Base-by-base conservation (phyloP, 1,140 invertebrate genomes). In the Diploscapter pachys region DNA sequence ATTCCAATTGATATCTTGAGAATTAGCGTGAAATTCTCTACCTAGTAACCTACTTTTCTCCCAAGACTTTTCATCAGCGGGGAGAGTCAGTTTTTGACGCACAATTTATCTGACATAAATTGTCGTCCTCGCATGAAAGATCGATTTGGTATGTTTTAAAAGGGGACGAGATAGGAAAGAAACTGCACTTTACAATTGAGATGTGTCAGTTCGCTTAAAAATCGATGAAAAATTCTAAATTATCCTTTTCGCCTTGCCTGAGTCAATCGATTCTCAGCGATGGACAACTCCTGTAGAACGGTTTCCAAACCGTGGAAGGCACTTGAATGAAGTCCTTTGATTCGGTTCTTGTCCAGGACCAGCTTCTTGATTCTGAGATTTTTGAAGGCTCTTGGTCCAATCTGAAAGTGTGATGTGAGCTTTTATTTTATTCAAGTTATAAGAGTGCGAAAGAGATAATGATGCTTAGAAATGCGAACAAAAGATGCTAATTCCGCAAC, bases 331-430 rank as follows among this genome's bases (percentile, higher is more conserved):
- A 85, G 81, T 11, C 57, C 61, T 49, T 81, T 77, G 71, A 85
- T 86, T 49, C 79, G 66, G 71, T 85, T 85, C 72, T 86, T 86
- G 79, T 86, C 81, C 48, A 85, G 74, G 57, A 85, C 81, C 4
- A 85, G 80, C 64, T 85, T 85, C 72, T 85, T 85, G 65, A 85
- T 85, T 48, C 81, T 68, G 63, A 85, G 75, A 51, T 81, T 82
- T 65, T 75, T 79, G 79, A 85, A 85, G 5, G 83, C 83, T 48
- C 73, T 57, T 3, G 81, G 71, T 49, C 84, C 83, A 64, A 85
- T 82, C 84, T 84, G 54, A 78, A 79, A 67, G 5, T 8, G 56
- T 8, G 11, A 50, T 31, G 1, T 31, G 31, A 31, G 31, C 31
- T 59, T 31, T 31, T 31, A 31, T 31, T 31, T 31, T 31, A 31